Evolutionary conservation across 1,140 invertebrate species (phyloP), one percentile per base, ranked within the genome.

Genomic region (Spodoptera frugiperda): DNA sequence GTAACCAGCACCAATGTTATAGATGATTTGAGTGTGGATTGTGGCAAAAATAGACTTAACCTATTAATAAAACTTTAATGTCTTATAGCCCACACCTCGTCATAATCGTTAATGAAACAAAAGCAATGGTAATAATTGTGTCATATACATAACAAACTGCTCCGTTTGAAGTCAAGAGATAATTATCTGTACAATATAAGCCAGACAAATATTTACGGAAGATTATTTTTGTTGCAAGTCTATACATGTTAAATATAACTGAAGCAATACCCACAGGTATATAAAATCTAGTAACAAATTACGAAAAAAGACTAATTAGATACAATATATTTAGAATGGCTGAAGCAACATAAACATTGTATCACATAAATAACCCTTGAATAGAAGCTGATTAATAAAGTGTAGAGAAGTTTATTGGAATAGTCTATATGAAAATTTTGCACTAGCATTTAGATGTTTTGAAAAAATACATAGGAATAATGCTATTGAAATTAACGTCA

Each of bases 281-380:
- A 67, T 67, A 49, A 67, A 48, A 67, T 67, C 44, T 17, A 51
- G 21, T 68, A 53, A 68, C 46, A 68, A 53, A 68, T 68, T 68
- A 53, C 49, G n/a, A 53, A 68, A 68, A 78, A 73, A 78, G 71
- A 78, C 71, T 61, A 78, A 78, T 78, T 73, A 78, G 71, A 51
- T 73, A 48, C 48, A 73, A 77, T 78, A 65, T 72, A 78, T 78
- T 73, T 61, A 55, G 59, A 73, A 46, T 73, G 57, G 49, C 19
- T 44, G 53, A 76, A 75, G 21, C 74, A 74, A 53, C 17, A 65
- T 65, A 79, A 79, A 79, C 78, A 79, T 79, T 71, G 65, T 76
- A 70, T 5, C 21, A 76, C 72, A 79, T 79, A 79, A 79, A 76
- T 76, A 76, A 78, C 65, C 19, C 11, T 55, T 54, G 54, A 68